A percentile compares a stretch with the other conserved stretches of the same genome.
Conservation (phyloP, 2,113 vertebrate species). For the Neolamprologus caudopunctatus region DNA sequence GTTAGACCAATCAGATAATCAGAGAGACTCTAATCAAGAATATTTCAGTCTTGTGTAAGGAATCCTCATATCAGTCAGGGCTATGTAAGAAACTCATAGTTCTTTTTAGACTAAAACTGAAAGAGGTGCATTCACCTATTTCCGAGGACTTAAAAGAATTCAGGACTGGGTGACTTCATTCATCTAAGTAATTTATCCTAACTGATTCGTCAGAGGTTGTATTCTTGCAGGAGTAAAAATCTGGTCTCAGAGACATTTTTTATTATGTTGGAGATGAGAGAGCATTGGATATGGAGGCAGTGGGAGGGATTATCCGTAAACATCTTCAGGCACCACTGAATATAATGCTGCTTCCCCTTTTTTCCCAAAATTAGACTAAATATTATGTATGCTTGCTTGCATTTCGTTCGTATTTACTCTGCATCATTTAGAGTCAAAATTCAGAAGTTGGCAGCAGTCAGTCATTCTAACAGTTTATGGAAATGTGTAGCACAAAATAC, state of each 20-base stretch:
- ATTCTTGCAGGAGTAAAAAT: not conserved
- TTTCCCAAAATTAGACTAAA: not conserved
- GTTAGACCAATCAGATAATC: not conserved
- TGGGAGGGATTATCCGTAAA: not conserved
- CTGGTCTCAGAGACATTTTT: not conserved
- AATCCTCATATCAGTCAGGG: not conserved
- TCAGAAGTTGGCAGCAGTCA: accelerated
- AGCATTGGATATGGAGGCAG: not conserved
- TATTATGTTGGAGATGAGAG: not conserved
- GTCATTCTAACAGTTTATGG: not conserved
- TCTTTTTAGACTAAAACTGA: not conserved
- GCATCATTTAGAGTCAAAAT: not conserved
- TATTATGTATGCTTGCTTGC: not conserved
- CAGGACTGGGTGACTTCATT: not conserved
- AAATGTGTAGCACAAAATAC: not conserved
- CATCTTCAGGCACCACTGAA: not conserved
- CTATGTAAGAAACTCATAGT: not conserved
- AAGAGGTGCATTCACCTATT: not conserved
- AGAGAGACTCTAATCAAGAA: not conserved
- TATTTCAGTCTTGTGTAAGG: not conserved
- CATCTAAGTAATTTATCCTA: not conserved
- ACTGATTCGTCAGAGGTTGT: accelerated
- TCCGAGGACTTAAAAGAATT: not conserved
- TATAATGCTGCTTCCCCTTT: not conserved
- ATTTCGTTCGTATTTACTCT: not conserved